A percentile compares a stretch with the other conserved stretches of the same genome.
Conservation (phyloP, 2,113 vertebrate genomes). For the Oenanthe melanoleuca region DNA sequence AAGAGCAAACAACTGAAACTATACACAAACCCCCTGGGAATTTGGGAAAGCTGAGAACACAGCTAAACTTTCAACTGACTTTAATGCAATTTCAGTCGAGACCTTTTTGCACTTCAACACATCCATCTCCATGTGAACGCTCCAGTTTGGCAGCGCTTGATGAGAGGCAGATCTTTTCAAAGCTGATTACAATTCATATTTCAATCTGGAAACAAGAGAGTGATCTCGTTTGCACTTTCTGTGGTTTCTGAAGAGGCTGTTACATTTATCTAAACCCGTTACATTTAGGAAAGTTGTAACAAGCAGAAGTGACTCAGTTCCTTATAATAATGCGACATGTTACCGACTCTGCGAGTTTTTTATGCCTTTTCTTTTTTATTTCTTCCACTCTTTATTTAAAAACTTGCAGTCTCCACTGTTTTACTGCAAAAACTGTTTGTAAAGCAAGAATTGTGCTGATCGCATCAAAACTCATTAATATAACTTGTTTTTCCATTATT, state of each 20-base stretch:
- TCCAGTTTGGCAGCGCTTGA: neutral
- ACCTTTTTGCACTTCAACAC: neutral
- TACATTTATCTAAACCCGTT: neutral
- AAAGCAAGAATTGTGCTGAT: conserved; percentile 62
- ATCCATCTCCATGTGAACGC: neutral
- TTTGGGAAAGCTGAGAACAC: neutral
- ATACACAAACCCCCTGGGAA: neutral
- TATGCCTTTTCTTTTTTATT: neutral
- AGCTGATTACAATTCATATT: neutral
- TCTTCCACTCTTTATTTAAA: conserved; percentile 19
- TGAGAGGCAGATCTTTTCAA: neutral
- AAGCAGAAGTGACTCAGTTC: conserved; percentile 49
- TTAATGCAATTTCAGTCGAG: neutral
- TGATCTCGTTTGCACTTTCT: neutral
- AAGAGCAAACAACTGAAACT: neutral
- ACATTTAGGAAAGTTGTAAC: conserved; percentile 45
- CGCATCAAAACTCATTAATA: conserved; percentile 73
- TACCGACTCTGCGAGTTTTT: conserved; percentile 17
- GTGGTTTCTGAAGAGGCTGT: neutral
- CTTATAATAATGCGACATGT: neutral
- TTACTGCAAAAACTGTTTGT: conserved; percentile 56
- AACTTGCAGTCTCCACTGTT: conserved; percentile 33
- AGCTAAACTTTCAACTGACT: neutral
- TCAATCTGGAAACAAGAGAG: neutral
- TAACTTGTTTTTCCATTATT: conserved; percentile 76